Percentiles rank a stretch among this genome's conserved stretches.
phyloP scores from a whole-genome alignment of 1,140 invertebrate species.

The Gryllus bimaculatus region DNA sequence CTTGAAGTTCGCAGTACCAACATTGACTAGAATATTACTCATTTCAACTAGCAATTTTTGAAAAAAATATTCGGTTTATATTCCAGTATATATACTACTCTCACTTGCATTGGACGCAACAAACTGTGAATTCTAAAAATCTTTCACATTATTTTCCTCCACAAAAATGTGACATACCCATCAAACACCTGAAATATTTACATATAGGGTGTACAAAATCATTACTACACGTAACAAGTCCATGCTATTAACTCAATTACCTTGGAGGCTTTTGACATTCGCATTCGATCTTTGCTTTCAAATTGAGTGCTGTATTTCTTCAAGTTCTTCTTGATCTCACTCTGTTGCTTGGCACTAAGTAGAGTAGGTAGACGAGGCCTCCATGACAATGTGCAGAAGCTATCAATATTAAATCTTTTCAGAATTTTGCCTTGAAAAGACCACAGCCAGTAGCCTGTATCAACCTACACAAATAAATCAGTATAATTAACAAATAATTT shows the following conservation, averaged over 20 bases:
- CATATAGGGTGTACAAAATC: background rate
- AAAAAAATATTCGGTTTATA: too few species aligned
- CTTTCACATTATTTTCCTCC: too few species aligned
- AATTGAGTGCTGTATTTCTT: conserved; percentile 96
- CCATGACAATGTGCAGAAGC: conserved; percentile 94
- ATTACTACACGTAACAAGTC: background rate
- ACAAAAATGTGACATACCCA: too few species aligned
- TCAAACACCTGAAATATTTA: background rate
- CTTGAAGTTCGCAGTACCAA: too few species aligned
- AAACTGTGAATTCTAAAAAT: too few species aligned
- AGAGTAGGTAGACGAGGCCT: conserved; percentile 84
- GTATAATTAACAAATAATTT: too few species aligned
- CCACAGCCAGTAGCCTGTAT: conserved; percentile 95
- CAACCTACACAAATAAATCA: conserved; percentile 42
- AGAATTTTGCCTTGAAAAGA: conserved; percentile 89
- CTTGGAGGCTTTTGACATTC: conserved; percentile 88
- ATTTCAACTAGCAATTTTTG: too few species aligned
- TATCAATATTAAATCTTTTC: conserved; percentile 74
- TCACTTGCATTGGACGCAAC: too few species aligned
- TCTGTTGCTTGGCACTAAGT: conserved; percentile 66
- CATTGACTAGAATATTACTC: too few species aligned
- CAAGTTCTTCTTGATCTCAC: conserved; percentile 96
- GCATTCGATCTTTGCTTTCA: conserved; percentile 90
- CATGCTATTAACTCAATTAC: conserved; percentile 32
- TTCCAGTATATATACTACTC: too few species aligned